A percentile compares a stretch with the other conserved stretches of the same genome.
Conservation (phyloP, 1,140 invertebrate genomes). For the Leptinotarsa undecemlineata region DNA sequence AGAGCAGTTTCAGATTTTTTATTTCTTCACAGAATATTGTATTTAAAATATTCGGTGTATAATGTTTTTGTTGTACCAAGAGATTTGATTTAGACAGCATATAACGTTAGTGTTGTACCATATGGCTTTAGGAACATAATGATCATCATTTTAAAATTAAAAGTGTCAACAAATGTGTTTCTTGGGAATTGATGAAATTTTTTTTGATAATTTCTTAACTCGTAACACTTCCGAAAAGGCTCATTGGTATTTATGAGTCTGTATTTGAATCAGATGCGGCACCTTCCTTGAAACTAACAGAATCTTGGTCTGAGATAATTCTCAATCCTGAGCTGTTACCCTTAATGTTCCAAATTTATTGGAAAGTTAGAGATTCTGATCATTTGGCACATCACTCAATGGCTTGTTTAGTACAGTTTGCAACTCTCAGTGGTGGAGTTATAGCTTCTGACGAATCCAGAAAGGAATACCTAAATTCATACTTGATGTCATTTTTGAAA, state of each 20-base stretch:
- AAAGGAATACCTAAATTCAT: slow-evolving; percentile 72
- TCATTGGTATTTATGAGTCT: slow-evolving; percentile 73
- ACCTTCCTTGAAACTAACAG: slow-evolving; percentile 65
- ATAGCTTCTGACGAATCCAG: slow-evolving; percentile 63
- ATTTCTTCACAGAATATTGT: too few species aligned
- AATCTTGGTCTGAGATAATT: slow-evolving; percentile 76
- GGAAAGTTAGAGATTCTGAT: slow-evolving; percentile 75
- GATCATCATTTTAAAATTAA: too few species aligned
- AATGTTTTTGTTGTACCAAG: too few species aligned
- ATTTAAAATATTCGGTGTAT: too few species aligned
- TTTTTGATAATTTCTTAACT: slow-evolving; percentile 55
- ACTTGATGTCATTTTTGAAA: slow-evolving; percentile 71
- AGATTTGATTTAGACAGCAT: too few species aligned
- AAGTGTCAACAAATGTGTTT: background rate
- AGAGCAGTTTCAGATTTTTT: too few species aligned
- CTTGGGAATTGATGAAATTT: slow-evolving; percentile 27
- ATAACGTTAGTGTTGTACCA: too few species aligned
- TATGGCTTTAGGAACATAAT: too few species aligned
- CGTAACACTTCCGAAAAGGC: slow-evolving; percentile 65
- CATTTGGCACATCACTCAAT: slow-evolving; percentile 76
- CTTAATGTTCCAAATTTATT: slow-evolving; percentile 83
- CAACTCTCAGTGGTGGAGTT: slow-evolving; percentile 74
- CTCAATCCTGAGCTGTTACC: slow-evolving; percentile 72
- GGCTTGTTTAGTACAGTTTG: slow-evolving; percentile 80
- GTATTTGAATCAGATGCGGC: slow-evolving; percentile 70